Evolutionary conservation across 2,113 vertebrate species (phyloP).

Genomic region (Beaufortia kweichowensis): DNA sequence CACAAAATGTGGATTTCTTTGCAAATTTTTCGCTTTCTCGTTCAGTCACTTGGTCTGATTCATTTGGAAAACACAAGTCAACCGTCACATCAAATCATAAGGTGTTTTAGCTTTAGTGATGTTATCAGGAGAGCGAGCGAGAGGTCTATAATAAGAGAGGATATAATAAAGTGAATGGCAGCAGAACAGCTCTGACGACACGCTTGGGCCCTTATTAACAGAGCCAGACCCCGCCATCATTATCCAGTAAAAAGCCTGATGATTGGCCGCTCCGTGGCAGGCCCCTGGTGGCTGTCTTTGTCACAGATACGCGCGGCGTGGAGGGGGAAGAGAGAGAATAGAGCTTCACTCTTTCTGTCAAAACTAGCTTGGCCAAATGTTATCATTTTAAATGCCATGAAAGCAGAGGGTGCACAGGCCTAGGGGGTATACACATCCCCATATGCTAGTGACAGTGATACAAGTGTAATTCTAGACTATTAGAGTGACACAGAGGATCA

Average conservation of each 20-base stretch:
- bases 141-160: conserved; percentile 27
- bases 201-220: conserved; percentile 65
- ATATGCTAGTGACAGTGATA: conserved; percentile 93
- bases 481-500: conserved; percentile 90
- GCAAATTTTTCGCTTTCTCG: background rate
- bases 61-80: conserved; percentile 1
- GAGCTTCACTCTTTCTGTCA: conserved; percentile 82
- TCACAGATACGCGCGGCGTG: conserved; percentile 68
- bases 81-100: conserved; percentile 1
- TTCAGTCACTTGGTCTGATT: background rate
- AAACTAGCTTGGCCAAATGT: conserved; percentile 89
- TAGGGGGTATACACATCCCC: conserved; percentile 92
- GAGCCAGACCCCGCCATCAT: conserved; percentile 80
- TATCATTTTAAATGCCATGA: conserved; percentile 93
- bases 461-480: conserved; percentile 97
- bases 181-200: conserved; percentile 36
- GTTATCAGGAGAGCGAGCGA: conserved; percentile 28
- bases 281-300: conserved; percentile 84
- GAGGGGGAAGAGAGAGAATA: conserved; percentile 52
- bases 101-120: conserved; percentile 37
- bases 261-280: conserved; percentile 82
- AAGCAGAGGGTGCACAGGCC: conserved; percentile 88
- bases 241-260: conserved; percentile 80
- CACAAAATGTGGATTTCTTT: too few species aligned
- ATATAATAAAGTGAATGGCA: conserved; percentile 40